Percentiles rank a stretch among this genome's conserved stretches.
These are phyloP conservation scores for Bombyx huttoni DNA, from an alignment of 2,888 invertebrate genomes.

Conservation along the genomic window DNA sequence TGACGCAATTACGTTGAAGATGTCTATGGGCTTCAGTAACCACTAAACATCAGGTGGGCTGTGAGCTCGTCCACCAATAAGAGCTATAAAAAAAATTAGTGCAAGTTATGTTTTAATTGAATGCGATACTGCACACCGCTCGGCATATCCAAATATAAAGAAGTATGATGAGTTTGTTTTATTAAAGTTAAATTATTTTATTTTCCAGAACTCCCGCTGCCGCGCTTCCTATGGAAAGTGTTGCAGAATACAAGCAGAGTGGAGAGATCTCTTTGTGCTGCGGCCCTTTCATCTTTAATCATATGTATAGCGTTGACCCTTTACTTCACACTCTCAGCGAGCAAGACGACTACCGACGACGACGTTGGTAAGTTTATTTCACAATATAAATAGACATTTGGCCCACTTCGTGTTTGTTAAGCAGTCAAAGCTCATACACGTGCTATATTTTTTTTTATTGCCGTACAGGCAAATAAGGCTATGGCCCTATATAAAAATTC, in stretches of 20 bases:
- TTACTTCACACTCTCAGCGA: conserved; percentile 15
- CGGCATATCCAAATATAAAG: background rate
- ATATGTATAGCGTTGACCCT: conserved; percentile 28
- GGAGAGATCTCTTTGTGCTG: conserved; percentile 39
- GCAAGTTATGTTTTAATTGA: too few species aligned
- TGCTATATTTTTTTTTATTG: too few species aligned
- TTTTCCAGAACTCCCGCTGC: conserved; percentile 40
- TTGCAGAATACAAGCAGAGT: conserved; percentile 39
- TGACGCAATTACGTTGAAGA: too few species aligned
- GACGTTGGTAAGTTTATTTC: background rate
- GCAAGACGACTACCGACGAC: conserved; percentile 8
- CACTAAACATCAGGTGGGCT: too few species aligned
- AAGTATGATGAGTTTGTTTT: background rate
- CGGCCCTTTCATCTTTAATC: conserved; percentile 26
- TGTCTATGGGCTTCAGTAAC: too few species aligned
- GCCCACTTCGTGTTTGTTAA: too few species aligned
- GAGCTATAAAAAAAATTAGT: too few species aligned
- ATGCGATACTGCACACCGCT: background rate
- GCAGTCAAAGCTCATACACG: too few species aligned
- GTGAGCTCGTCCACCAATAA: too few species aligned
- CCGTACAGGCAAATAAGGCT: too few species aligned
- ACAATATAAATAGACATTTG: too few species aligned
- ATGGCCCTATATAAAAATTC: too few species aligned
- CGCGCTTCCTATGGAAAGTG: conserved; percentile 36
- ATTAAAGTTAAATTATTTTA: background rate